Base-by-base conservation (phyloP, 1,140 invertebrate genomes). In the Apis florea region DNA sequence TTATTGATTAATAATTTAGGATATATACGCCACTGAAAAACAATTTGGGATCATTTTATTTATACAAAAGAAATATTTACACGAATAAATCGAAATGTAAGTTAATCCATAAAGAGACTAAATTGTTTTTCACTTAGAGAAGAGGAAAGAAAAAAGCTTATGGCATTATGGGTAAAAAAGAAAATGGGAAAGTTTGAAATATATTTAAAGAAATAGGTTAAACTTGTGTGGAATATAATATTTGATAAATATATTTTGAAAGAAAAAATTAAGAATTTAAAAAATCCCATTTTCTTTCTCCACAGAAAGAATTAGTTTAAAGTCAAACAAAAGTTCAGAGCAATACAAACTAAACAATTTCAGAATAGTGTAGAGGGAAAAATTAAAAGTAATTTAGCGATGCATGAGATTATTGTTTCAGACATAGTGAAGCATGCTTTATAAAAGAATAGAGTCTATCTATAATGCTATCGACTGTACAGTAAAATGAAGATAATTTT, bases 231-330 rank as follows among this genome's bases (percentile, higher is more conserved):
- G 26, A 31, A 31, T 31, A 31, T n/a, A 10, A 5, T 12, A 31
- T 47, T n/a, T n/a, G 19, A 40, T 12, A 66, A 11, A 61, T 74
- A 19, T 21, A 83, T 56, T 51, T 83, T 51, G 56, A 21, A 11
- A 53, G 12, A 9, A 64, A 40, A 51, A 11, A 58, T 0, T 12
- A 58, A 1, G n/a, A 61, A n/a, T 31, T 15, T 58, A 56, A 5
- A 21, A 26, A 67, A 64, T 31, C 31, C 64, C 63, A 61, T 59
- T 69, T 74, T 72, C 63, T 72, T 47, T 54, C 13, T 56, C 13
- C 54, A 13, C 17, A 24, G 54, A 15, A 49, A n/a, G 21, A 59
- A 76, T 73, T 86, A 87, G 87, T 89, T 89, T 89, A 90, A 90
- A 90, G 88, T 90, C 88, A 86, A 83, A 84, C 77, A 31, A 31